Evolutionary conservation across 2,888 invertebrate species (phyloP).

Genomic region (Pantelozetes paolii): DNA sequence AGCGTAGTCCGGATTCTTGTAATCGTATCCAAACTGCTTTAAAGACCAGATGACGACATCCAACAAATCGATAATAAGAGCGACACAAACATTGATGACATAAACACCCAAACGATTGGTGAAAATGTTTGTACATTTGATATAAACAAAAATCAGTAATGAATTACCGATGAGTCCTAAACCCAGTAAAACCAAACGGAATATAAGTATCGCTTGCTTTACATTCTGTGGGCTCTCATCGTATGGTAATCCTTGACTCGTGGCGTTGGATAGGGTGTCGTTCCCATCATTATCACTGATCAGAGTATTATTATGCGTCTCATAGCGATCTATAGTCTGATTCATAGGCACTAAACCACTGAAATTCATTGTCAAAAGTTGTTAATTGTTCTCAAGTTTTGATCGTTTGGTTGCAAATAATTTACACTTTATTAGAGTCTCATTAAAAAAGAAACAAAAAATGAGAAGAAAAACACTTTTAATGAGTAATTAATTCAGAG

Average conservation of each 20-base stretch:
- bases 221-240: constrained; percentile 34
- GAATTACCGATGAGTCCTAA: constrained; percentile 37
- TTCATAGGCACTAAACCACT: neutral
- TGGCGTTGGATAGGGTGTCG: neutral
- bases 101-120: constrained; percentile 39
- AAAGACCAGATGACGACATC: constrained; percentile 37
- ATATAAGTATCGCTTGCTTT: constrained; percentile 37
- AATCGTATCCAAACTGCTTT: constrained; percentile 37
- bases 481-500: neutral
- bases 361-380: neutral
- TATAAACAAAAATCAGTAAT: constrained; percentile 35
- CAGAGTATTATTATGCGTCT: neutral
- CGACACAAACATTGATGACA: constrained; percentile 38
- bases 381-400: neutral
- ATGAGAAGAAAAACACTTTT: neutral
- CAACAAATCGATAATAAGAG: constrained; percentile 34
- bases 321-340: neutral
- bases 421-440: constrained; percentile 3
- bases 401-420: neutral
- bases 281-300: neutral
- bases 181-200: constrained; percentile 38
- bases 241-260: constrained; percentile 38
- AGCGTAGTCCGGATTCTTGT: constrained; percentile 11
- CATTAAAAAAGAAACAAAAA: neutral
- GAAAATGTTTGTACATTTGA: constrained; percentile 37